These are phyloP conservation scores for Epistrophe grossulariae DNA, from an alignment of 2,888 invertebrate species.

Conservation along the genomic window DNA sequence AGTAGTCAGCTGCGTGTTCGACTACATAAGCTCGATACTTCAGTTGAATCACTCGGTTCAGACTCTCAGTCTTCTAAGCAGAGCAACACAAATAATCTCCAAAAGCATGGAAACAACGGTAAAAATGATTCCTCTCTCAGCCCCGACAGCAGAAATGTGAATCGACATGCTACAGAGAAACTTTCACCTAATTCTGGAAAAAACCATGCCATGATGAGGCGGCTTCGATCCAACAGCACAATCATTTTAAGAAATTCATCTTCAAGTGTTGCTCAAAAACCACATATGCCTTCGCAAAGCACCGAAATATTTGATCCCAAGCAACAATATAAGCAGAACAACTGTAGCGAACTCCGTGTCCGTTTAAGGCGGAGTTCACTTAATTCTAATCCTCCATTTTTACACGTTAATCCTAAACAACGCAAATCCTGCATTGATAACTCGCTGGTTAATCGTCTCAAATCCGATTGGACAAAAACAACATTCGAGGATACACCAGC, in stretches of 20 bases:
- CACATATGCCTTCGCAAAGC: not conserved
- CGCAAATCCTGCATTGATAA: not conserved
- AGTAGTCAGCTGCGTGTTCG: not conserved
- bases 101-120: not conserved
- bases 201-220: not conserved
- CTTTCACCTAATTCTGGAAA: not conserved
- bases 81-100: no score
- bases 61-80: not conserved
- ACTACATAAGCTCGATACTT: not conserved
- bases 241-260: not conserved
- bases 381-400: not conserved
- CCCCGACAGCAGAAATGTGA: not conserved
- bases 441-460: not conserved
- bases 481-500: not conserved
- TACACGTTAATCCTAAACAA: not conserved
- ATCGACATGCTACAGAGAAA: not conserved
- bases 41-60: not conserved
- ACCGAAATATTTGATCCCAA: not conserved
- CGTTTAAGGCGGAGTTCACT: not conserved
- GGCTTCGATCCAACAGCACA: conserved; percentile 24
- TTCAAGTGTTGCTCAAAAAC: not conserved
- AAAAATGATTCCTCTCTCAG: not conserved
- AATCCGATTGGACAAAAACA: not conserved
- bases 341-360: not conserved
- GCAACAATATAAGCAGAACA: not conserved